A percentile compares a stretch with the other conserved stretches of the same genome.
Conservation (phyloP, 2,113 vertebrate species). For the Elanus axillaris region DNA sequence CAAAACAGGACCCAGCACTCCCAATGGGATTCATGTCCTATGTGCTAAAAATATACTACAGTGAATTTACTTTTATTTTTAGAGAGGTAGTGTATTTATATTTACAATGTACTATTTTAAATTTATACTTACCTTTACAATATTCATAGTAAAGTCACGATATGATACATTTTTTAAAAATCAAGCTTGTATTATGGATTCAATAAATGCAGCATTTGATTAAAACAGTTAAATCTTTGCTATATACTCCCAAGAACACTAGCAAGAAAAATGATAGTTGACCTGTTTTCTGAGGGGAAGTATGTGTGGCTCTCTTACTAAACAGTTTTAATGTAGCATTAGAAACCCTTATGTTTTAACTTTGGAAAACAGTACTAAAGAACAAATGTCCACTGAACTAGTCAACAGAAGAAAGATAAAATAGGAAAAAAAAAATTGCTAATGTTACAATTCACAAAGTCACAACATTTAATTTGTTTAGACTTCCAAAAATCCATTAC, state of each 20-base stretch:
- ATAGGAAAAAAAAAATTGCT: not conserved
- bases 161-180: not conserved
- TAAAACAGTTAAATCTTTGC: not conserved
- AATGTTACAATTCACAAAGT: not conserved
- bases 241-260: not conserved
- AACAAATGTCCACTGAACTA: not conserved
- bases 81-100: not conserved
- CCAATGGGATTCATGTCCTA: not conserved
- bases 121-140: not conserved
- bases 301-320: not conserved
- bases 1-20: not conserved
- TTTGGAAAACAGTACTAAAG: not conserved
- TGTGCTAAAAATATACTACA: not conserved
- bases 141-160: not conserved
- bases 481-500: not conserved
- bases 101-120: not conserved
- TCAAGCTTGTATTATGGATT: not conserved
- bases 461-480: not conserved
- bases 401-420: not conserved
- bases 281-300: not conserved
- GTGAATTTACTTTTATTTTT: not conserved
- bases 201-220: not conserved
- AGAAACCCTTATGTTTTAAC: not conserved
- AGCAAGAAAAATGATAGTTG: not conserved
- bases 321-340: not conserved